A percentile compares a stretch with the other conserved stretches of the same genome.
phyloP scores from a whole-genome alignment of 2,113 vertebrate species.

The Podarcis raffonei region DNA sequence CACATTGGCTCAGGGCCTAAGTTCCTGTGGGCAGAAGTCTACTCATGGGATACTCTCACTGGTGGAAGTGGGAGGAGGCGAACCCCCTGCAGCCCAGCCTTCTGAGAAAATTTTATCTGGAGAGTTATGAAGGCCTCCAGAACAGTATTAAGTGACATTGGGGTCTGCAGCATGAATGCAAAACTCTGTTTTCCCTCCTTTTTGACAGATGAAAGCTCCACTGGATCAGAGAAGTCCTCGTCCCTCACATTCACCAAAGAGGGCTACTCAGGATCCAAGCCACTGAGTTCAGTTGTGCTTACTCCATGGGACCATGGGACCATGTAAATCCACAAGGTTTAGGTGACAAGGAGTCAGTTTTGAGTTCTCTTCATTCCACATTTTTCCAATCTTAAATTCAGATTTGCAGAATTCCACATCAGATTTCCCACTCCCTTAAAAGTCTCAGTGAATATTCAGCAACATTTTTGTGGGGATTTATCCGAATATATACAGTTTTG shows the following conservation, averaged over 20 bases:
- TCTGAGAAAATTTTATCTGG: background rate
- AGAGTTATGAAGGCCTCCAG: background rate
- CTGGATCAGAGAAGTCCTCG: background rate
- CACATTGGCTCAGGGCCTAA: background rate
- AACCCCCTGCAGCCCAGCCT: background rate
- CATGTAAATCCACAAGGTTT: no score
- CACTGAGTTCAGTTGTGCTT: background rate
- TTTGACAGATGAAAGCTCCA: background rate
- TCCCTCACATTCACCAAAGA: background rate
- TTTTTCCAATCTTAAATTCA: no score
- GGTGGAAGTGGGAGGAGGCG: background rate
- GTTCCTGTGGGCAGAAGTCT: background rate
- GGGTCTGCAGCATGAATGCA: background rate
- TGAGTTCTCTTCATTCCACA: no score
- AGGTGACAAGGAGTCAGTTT: no score
- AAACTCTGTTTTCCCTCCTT: background rate
- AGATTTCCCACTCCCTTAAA: no score
- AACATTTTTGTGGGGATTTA: no score
- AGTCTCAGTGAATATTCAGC: no score
- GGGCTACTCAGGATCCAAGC: background rate
- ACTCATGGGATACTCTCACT: background rate
- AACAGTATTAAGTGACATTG: background rate
- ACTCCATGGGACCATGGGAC: no score
- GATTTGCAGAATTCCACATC: no score
- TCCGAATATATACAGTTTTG: no score